These are phyloP conservation scores for Saccopteryx bilineata DNA, from an alignment of 2,113 vertebrate genomes.

Conservation along the genomic window DNA sequence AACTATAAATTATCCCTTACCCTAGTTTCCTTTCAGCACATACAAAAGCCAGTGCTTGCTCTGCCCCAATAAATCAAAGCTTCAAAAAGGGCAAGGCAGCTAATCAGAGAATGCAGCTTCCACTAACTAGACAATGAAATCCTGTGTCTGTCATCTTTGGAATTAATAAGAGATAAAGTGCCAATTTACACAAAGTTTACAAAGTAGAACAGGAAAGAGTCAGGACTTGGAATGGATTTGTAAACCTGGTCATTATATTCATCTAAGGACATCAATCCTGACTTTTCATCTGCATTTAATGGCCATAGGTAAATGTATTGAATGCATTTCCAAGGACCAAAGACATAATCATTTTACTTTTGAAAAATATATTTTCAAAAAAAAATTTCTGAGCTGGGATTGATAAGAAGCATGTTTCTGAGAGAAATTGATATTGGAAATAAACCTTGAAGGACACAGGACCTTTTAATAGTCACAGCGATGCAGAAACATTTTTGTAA, in stretches of 20 bases:
- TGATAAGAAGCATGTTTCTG: constrained; percentile 14
- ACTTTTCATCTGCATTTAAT: constrained; percentile 42
- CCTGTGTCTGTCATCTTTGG: constrained; percentile 70
- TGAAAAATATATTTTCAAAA: constrained; percentile 54
- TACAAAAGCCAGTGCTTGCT: constrained; percentile 78
- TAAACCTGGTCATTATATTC: neutral
- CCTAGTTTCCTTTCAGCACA: constrained; percentile 80
- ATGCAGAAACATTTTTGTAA: constrained; percentile 61
- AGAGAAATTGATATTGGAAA: constrained; percentile 32
- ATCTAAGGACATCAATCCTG: constrained; percentile 15
- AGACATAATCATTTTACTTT: constrained; percentile 53
- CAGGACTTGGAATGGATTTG: neutral
- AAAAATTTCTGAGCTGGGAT: neutral
- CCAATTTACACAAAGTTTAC: constrained; percentile 75
- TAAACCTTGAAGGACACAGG: neutral
- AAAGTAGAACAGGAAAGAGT: constrained; percentile 74
- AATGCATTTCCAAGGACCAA: constrained; percentile 19
- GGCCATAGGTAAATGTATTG: constrained; percentile 20
- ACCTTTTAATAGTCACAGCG: neutral
- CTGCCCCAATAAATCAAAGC: constrained; percentile 87
- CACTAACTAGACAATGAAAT: constrained; percentile 73
- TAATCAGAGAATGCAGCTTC: constrained; percentile 86
- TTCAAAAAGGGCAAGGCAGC: constrained; percentile 84
- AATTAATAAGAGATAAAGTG: constrained; percentile 80
- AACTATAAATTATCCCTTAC: constrained; percentile 85